Evolutionary conservation across 2,797 vertebrate species (phyloP), one percentile per base, ranked within the genome.

Genomic region (Arctocebus calabarensis): DNA sequence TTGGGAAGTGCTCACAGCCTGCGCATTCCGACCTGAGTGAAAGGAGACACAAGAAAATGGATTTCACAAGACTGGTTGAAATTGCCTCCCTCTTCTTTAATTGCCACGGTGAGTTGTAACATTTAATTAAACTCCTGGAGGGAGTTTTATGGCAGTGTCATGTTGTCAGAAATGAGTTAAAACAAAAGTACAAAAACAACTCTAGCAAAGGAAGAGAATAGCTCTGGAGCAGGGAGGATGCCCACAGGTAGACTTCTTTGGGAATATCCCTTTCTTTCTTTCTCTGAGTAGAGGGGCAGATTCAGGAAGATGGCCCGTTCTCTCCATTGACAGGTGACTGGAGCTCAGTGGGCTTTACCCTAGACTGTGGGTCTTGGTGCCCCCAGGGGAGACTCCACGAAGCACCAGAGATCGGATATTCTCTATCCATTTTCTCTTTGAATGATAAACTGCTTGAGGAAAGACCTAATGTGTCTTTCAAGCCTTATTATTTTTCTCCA

Each of bases 21-120:
- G 5, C 6, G 25, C 2, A 43, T 79, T 59, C 37, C 19, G 77
- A 27, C 4, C 52, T 57, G 43, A 59, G 19, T 48, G 61, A 81
- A 81, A 68, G 73, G 81, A 45, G 19, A 5, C 2, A 20, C 2
- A 43, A 32, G 23, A 79, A 74, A 43, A 12, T 20, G 52, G 52
- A 20, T 48, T 74, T 48, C 34, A 52, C 9, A 27, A 88, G 34
- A 20, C 45, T 14, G 2, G 2, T 10, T 22, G 6, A 84, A 84
- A 66, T n/a, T 55, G 43, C 64, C n/a, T 86, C 43, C 40, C 78
- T 52, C n/a, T 73, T 25, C 52, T 92, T 62, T 88, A 93, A 77
- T 87, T 61, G 55, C 27, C 5, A 0, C 23, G 55, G 59, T 45
- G 37, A 68, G 37, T 61, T 45, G 29, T 34, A 45, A 37, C 1